These are phyloP conservation scores for Schizopygopsis pylzovi DNA, from an alignment of 2,797 vertebrate species.

Conservation along the genomic window DNA sequence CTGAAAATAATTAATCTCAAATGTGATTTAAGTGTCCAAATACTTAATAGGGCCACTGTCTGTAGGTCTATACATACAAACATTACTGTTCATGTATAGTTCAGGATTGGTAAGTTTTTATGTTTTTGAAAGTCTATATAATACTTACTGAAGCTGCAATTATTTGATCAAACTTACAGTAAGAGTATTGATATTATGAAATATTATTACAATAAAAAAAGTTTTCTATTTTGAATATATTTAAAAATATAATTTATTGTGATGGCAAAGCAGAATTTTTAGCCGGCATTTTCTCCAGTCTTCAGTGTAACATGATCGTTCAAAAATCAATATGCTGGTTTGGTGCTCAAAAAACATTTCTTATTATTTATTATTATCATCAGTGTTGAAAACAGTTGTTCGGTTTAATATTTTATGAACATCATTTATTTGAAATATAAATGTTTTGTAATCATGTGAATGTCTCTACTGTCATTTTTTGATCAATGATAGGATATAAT, in stretches of 20 bases:
- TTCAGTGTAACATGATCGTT: background rate
- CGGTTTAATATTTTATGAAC: background rate
- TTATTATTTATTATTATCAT: background rate
- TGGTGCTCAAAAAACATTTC: background rate
- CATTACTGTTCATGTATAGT: background rate
- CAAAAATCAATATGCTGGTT: background rate
- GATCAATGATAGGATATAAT: background rate
- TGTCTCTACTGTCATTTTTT: background rate
- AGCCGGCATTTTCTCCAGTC: background rate
- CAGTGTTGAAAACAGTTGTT: background rate
- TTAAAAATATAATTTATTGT: background rate
- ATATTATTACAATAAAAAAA: background rate
- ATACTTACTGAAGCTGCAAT: background rate
- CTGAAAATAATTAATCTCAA: background rate
- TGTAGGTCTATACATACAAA: background rate
- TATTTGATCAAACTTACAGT: background rate
- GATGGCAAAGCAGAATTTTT: background rate
- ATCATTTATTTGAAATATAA: background rate
- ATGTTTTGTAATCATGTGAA: background rate
- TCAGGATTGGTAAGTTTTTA: background rate
- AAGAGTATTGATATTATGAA: background rate
- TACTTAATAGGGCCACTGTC: background rate
- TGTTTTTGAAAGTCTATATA: background rate
- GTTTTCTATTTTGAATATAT: background rate
- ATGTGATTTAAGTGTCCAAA: background rate